A percentile compares a stretch with the other conserved stretches of the same genome.
Evolutionary conservation across 2,797 vertebrate genomes (phyloP).

Genomic region (Tarsius wallacei): DNA sequence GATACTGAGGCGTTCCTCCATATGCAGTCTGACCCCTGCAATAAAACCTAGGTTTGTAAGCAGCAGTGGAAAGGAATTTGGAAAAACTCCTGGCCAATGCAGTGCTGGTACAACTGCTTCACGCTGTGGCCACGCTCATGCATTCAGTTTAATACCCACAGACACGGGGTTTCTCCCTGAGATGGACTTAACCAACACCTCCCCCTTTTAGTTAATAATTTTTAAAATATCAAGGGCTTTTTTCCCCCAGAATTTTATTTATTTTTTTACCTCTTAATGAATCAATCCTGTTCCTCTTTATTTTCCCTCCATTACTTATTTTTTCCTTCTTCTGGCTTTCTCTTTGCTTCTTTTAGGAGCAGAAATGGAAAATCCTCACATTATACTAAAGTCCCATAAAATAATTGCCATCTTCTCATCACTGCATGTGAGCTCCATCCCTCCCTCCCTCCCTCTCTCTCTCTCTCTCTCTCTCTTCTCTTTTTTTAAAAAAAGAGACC

Average conservation of each 20-base stretch:
- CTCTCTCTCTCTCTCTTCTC: no score
- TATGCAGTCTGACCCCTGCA: no score
- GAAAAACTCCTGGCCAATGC: no score
- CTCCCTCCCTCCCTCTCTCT: no score
- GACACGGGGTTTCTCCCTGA: neutral
- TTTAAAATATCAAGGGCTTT: neutral
- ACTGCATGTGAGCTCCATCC: neutral
- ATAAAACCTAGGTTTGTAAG: neutral
- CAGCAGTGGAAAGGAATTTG: no score
- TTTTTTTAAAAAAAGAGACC: neutral
- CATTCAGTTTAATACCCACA: rapidly evolving
- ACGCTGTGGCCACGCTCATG: rapidly evolving
- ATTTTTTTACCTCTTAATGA: neutral
- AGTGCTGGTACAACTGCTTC: rapidly evolving
- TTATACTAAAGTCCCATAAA: no score
- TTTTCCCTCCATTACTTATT: neutral
- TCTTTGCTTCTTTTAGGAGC: neutral
- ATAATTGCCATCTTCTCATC: rapidly evolving
- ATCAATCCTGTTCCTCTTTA: neutral
- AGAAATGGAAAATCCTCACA: neutral
- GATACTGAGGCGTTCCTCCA: neutral
- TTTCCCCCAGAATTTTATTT: neutral
- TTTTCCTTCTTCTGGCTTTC: neutral
- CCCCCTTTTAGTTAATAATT: neutral
- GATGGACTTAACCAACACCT: neutral